A percentile compares a stretch with the other conserved stretches of the same genome.
These are phyloP conservation scores for Pasiphila rectangulata DNA, from an alignment of 2,888 invertebrate species.

Conservation along the genomic window DNA sequence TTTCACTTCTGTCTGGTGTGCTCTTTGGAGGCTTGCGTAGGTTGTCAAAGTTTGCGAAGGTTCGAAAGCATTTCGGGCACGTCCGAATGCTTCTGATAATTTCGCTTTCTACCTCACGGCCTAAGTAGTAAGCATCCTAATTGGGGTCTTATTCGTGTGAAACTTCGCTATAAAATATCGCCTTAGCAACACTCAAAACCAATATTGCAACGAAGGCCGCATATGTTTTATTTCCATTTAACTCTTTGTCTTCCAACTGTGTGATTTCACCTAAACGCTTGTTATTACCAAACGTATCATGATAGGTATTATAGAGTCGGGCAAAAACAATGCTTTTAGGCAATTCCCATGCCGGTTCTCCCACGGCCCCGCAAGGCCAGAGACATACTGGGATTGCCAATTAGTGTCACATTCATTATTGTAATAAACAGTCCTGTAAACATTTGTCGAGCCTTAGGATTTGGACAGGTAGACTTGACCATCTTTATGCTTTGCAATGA, in stretches of 20 bases:
- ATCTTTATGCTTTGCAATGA: too few species aligned
- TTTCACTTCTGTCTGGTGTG: too few species aligned
- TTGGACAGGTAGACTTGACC: constrained; percentile 2
- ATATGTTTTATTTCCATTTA: constrained; percentile 7
- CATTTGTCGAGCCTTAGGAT: not conserved
- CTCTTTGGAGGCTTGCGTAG: too few species aligned
- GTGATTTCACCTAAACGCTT: constrained; percentile 27
- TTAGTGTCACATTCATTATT: constrained; percentile 23
- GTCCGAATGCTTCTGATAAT: too few species aligned
- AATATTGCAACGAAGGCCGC: constrained; percentile 7
- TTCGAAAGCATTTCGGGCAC: too few species aligned
- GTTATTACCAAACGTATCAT: constrained; percentile 27
- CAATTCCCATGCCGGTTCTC: constrained; percentile 50
- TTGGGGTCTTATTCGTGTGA: too few species aligned
- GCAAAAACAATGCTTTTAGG: constrained; percentile 48
- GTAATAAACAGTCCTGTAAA: constrained; percentile 12
- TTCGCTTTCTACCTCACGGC: too few species aligned
- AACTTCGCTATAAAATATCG: too few species aligned
- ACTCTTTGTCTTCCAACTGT: not conserved
- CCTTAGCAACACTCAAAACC: constrained; percentile 3
- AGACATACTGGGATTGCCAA: constrained; percentile 31
- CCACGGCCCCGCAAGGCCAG: constrained; percentile 52
- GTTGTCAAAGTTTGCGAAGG: too few species aligned
- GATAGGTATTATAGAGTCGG: constrained; percentile 25
- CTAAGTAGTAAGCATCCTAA: too few species aligned